A percentile compares a stretch with the other conserved stretches of the same genome.
phyloP scores from a whole-genome alignment of 1,140 invertebrate species.

The Cotesia glomerata region DNA sequence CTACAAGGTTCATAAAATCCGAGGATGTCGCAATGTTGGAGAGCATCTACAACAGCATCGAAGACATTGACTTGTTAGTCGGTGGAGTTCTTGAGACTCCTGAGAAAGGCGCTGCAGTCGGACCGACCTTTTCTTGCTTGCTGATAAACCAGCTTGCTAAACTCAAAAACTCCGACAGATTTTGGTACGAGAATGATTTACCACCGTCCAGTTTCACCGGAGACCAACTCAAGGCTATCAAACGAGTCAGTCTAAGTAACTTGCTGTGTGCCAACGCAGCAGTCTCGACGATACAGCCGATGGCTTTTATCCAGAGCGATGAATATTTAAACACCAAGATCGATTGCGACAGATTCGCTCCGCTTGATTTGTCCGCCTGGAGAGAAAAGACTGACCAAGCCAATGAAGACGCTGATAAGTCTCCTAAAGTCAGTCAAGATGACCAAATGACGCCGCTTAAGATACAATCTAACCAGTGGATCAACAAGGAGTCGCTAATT shows the following conservation, averaged over 20 bases:
- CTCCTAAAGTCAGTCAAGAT: neutral
- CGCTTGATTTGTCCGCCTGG: conserved; percentile 72
- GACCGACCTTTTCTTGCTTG: conserved; percentile 86
- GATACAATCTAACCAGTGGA: neutral
- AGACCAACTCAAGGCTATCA: conserved; percentile 86
- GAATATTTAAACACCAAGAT: conserved; percentile 85
- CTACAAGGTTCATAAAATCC: conserved; percentile 67
- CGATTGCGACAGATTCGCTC: conserved; percentile 74
- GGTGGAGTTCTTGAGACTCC: conserved; percentile 86
- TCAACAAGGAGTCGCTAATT: neutral
- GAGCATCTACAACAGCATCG: conserved; percentile 72
- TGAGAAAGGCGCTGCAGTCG: conserved; percentile 78
- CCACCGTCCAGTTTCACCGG: conserved; percentile 83
- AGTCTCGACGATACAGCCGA: conserved; percentile 74
- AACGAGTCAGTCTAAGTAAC: conserved; percentile 81
- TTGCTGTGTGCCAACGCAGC: conserved; percentile 83
- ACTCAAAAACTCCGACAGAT: conserved; percentile 83
- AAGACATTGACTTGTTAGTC: conserved; percentile 86
- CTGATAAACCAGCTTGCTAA: conserved; percentile 80
- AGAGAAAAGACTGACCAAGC: conserved; percentile 56
- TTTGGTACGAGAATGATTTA: conserved; percentile 96
- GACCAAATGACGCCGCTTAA: no score
- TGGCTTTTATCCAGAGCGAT: conserved; percentile 87
- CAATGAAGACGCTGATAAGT: neutral
- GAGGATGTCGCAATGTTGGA: conserved; percentile 67